Base-by-base conservation (phyloP, 2,113 vertebrate genomes). In the Callospermophilus lateralis region DNA sequence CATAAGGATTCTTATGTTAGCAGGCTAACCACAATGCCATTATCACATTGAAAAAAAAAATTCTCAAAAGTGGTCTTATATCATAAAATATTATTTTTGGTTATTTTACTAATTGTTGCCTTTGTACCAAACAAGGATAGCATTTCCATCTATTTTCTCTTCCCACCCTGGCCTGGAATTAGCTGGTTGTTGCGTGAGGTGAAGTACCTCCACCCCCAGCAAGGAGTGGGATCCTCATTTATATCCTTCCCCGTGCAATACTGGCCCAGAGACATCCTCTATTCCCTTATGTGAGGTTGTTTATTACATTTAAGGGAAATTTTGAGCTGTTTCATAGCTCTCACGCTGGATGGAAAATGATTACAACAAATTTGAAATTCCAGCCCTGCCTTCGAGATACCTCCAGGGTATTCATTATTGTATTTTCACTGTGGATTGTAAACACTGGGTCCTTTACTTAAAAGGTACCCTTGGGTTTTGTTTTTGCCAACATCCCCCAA, bases 381-480 rank as follows among this genome's bases (percentile, higher is more conserved):
- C 84, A 96, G 68, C 72, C 34, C 79, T 90, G 96, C 84, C 81
- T 94, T 86, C 45, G 79, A 90, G 92, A 55, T 92, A 70, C 87
- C 90, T 77, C 95, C 68, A 84, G 92, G 81, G 96, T 94, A 96
- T 94, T 96, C 89, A 89, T 95, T 94, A 97, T 94, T 98, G 97
- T 97, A 97, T 97, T 98, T 98, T 76, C 65, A 90, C 70, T 22
- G 39, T 63, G 53, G 80, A 63, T 61, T 85, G 86, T 34, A 86
- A 93, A 80, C 48, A 51, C 3, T 37, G 53, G 58, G 39, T 74
- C 67, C 68, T 95, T 92, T 90, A 61, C 88, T 96, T 93, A 42
- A 96, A 92, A 88, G 88, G 11, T 28, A 8, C 81, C 61, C 24
- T 74, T 89, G 85, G 88, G 88, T 63, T 95, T 86, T 78, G 34